Conservation (phyloP, 2,797 vertebrate genomes). For the Vireo griseus region DNA sequence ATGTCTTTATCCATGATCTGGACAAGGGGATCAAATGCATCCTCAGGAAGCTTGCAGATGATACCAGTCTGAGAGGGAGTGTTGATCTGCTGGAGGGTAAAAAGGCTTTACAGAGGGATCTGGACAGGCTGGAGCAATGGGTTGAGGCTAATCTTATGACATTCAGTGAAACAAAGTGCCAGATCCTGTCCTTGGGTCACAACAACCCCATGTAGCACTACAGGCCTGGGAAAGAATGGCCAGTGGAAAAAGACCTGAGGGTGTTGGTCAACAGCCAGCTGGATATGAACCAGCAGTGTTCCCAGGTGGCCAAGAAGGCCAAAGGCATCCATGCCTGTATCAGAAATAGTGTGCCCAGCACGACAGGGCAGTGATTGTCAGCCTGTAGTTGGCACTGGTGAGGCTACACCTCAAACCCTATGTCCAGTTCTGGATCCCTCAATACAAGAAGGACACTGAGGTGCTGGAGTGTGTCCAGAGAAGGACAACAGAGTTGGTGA, state of each 20-base stretch:
- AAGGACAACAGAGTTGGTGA: not conserved
- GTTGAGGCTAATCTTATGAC: not conserved
- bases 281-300: not conserved
- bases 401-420: fast-evolving
- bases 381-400: fast-evolving
- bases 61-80: not conserved
- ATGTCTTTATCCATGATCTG: not conserved
- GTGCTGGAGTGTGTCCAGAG: not conserved
- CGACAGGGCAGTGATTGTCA: not conserved
- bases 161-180: not conserved
- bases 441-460: not conserved
- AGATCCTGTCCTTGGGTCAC: not conserved
- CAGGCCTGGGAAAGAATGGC: not conserved
- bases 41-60: not conserved
- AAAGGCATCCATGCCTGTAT: not conserved
- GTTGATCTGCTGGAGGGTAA: not conserved
- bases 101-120: not conserved
- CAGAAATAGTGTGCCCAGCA: not conserved
- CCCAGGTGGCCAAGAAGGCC: not conserved
- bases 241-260: not conserved
- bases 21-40: not conserved
- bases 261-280: not conserved
- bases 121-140: not conserved
- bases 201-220: not conserved
- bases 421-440: not conserved